phyloP scores from a whole-genome alignment of 2,888 invertebrate species.

The Caenorhabditis sp. region DNA sequence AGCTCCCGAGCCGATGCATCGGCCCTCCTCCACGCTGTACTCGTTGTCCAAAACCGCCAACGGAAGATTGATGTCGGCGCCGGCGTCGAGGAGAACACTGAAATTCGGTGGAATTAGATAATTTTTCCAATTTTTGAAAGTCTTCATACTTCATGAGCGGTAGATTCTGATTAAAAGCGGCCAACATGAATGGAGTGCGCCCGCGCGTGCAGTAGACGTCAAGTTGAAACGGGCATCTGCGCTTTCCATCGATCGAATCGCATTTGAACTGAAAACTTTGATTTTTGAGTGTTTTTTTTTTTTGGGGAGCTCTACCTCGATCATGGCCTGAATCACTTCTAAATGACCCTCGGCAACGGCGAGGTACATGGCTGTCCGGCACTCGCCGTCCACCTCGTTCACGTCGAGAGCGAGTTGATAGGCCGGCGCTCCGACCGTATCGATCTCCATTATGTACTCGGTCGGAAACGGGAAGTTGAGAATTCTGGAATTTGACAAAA shows the following conservation, averaged over 20 bases:
- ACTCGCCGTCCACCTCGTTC: slow-evolving; percentile 82
- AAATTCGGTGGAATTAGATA: no score
- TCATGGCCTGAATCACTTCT: slow-evolving; percentile 66
- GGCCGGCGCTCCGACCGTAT: slow-evolving; percentile 61
- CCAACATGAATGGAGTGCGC: slow-evolving; percentile 77
- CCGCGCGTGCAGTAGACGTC: slow-evolving; percentile 76
- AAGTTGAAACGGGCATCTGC: slow-evolving; percentile 69
- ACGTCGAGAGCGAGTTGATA: slow-evolving; percentile 88
- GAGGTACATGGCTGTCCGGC: slow-evolving; percentile 90
- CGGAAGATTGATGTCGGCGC: slow-evolving; percentile 87
- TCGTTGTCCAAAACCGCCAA: slow-evolving; percentile 81
- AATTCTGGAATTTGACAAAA: slow-evolving; percentile 27
- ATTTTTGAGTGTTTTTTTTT: background rate
- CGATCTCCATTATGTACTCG: slow-evolving; percentile 81
- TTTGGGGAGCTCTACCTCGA: slow-evolving; percentile 54
- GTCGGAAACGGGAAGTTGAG: slow-evolving; percentile 44
- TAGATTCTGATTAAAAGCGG: slow-evolving; percentile 65
- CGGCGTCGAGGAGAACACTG: slow-evolving; percentile 83
- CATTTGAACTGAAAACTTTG: slow-evolving; percentile 54
- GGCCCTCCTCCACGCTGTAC: slow-evolving; percentile 70
- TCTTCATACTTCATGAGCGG: slow-evolving; percentile 62
- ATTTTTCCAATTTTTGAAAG: no score
- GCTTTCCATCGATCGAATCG: slow-evolving; percentile 55
- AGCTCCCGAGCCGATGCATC: slow-evolving; percentile 79
- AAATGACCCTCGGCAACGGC: slow-evolving; percentile 83